phyloP scores from a whole-genome alignment of 2,113 vertebrate genomes.

The Nibea coibor region DNA sequence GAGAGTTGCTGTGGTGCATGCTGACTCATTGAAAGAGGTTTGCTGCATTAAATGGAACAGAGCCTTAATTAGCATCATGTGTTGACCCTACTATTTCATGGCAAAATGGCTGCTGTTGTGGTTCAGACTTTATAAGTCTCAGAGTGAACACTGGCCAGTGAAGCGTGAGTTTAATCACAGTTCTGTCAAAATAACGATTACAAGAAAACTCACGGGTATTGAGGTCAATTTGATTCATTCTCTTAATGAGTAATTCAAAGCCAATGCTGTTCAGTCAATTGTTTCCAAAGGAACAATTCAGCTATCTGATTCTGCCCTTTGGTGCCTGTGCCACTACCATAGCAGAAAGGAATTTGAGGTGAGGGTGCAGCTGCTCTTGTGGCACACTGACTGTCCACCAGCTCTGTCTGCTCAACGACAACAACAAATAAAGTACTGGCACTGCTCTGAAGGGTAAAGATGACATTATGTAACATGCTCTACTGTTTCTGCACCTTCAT shows the following conservation, averaged over 20 bases:
- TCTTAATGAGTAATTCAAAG: neutral
- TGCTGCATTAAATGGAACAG: too few species aligned
- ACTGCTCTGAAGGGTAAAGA: constrained; percentile 50
- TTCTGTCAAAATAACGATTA: neutral
- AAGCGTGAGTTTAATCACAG: neutral
- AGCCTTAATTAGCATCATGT: too few species aligned
- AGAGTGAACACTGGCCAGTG: neutral
- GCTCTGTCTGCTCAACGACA: constrained; percentile 44
- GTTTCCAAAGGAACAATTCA: neutral
- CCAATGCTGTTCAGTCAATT: neutral
- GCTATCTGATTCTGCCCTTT: neutral
- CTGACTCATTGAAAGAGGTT: too few species aligned
- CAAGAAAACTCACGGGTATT: neutral
- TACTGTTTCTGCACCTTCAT: neutral
- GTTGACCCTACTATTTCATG: too few species aligned
- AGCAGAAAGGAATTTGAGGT: constrained; percentile 32
- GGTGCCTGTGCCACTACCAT: neutral
- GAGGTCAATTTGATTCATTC: neutral
- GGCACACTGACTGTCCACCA: constrained; percentile 10
- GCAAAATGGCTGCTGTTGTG: too few species aligned
- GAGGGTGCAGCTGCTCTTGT: constrained; percentile 40
- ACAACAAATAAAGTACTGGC: constrained; percentile 65
- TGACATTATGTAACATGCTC: constrained; percentile 15
- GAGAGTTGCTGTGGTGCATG: too few species aligned
- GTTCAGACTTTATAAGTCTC: neutral